These are phyloP conservation scores for Balanococcus diminutus DNA, from an alignment of 2,888 invertebrate species.

Conservation along the genomic window DNA sequence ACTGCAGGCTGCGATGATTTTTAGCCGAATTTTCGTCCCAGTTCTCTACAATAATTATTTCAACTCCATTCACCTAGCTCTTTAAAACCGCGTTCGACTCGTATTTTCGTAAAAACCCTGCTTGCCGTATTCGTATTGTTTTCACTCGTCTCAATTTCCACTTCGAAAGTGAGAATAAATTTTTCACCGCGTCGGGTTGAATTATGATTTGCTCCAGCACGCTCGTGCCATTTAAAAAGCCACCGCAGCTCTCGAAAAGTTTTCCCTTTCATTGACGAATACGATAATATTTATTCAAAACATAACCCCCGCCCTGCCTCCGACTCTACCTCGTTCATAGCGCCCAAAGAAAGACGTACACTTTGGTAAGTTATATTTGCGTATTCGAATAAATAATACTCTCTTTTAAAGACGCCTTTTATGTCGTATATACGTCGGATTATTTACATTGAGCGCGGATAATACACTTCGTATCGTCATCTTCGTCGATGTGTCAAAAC, in stretches of 20 bases:
- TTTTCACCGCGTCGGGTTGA: not conserved
- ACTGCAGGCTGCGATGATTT: too few relatives aligned
- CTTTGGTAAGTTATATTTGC: not conserved
- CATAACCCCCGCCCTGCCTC: not conserved
- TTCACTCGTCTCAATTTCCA: slow-evolving; percentile 13
- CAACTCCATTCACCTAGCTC: too few relatives aligned
- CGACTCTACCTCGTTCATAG: not conserved
- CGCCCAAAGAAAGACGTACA: not conserved
- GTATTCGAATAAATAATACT: not conserved
- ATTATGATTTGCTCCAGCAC: not conserved
- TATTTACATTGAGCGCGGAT: not conserved
- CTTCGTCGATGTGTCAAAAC: not conserved
- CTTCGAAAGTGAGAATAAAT: slow-evolving; percentile 27
- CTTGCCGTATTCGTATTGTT: not conserved
- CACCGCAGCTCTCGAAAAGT: not conserved
- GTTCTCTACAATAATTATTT: too few relatives aligned
- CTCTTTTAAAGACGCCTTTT: not conserved
- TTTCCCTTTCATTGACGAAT: slow-evolving; percentile 23
- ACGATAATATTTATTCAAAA: slow-evolving; percentile 20
- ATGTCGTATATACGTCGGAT: not conserved
- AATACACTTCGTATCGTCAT: not conserved
- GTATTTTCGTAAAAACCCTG: not conserved
- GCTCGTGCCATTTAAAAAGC: not conserved
- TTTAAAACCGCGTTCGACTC: too few relatives aligned
- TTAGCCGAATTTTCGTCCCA: too few relatives aligned